Conservation (phyloP, 2,888 invertebrate genomes). For the Zootermopsis nevadensis region DNA sequence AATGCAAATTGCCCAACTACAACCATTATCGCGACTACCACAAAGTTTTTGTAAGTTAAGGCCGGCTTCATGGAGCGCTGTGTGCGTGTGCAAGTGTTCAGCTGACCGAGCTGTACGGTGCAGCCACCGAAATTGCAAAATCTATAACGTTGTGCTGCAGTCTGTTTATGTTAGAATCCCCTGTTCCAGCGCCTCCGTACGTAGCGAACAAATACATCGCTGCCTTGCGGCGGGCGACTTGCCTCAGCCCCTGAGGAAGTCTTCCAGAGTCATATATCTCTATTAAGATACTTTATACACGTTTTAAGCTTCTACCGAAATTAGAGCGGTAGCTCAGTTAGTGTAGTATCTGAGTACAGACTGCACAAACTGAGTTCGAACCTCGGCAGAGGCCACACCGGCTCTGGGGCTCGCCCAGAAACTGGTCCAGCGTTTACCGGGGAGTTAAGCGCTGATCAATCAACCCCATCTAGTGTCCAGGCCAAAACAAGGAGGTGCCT, state of each 20-base stretch:
- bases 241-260: not conserved
- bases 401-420: too few relatives aligned
- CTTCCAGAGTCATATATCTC: not conserved
- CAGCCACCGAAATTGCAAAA: conserved; percentile 1
- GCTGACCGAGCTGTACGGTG: not conserved
- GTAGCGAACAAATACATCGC: not conserved
- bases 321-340: too few relatives aligned
- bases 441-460: too few relatives aligned
- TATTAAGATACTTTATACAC: too few relatives aligned
- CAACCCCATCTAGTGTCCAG: too few relatives aligned
- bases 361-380: too few relatives aligned
- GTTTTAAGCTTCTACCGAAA: not conserved
- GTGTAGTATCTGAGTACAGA: too few relatives aligned
- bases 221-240: not conserved
- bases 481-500: too few relatives aligned
- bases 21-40: not conserved
- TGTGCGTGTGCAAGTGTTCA: not conserved
- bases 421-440: too few relatives aligned
- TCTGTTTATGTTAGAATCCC: not conserved
- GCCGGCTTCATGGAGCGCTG: too few relatives aligned
- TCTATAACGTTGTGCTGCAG: conserved; percentile 16
- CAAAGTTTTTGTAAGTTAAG: conserved; percentile 26
- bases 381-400: too few relatives aligned
- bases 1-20: conserved; percentile 12
- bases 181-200: not conserved